Conservation (phyloP, 2,113 vertebrate species). For the Turnix velox region DNA sequence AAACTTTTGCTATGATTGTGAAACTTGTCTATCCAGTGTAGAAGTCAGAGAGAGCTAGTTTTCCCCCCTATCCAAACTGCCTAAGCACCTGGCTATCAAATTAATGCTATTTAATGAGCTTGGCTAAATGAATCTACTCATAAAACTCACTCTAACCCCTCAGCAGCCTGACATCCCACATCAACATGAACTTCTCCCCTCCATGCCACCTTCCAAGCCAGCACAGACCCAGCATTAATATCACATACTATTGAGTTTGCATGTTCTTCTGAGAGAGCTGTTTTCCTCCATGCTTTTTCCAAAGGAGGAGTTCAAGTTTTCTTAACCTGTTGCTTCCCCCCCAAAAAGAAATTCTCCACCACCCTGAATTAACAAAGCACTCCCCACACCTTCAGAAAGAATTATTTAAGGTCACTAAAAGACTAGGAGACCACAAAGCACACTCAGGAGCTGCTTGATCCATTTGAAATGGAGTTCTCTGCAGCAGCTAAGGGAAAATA, state of each 20-base stretch:
- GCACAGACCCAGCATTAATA: background rate
- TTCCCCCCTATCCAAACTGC: accelerated
- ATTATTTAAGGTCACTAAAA: background rate
- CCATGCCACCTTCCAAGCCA: background rate
- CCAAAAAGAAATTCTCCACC: background rate
- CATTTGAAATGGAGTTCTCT: background rate
- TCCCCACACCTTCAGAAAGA: background rate
- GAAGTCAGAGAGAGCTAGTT: background rate
- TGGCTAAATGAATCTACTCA: background rate
- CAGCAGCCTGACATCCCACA: background rate
- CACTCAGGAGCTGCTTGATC: background rate
- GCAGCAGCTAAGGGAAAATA: background rate
- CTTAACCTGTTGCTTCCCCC: background rate
- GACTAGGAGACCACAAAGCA: background rate
- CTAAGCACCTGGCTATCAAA: background rate
- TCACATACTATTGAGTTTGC: background rate
- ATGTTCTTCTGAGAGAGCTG: background rate
- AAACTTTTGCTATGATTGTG: background rate
- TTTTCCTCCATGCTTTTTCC: background rate
- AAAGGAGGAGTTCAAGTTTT: background rate
- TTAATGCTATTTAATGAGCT: background rate
- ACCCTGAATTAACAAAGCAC: background rate
- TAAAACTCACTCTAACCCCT: background rate
- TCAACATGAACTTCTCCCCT: background rate
- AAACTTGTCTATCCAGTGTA: background rate